Conservation (phyloP, 2,113 vertebrate species). For the Salminus brasiliensis region DNA sequence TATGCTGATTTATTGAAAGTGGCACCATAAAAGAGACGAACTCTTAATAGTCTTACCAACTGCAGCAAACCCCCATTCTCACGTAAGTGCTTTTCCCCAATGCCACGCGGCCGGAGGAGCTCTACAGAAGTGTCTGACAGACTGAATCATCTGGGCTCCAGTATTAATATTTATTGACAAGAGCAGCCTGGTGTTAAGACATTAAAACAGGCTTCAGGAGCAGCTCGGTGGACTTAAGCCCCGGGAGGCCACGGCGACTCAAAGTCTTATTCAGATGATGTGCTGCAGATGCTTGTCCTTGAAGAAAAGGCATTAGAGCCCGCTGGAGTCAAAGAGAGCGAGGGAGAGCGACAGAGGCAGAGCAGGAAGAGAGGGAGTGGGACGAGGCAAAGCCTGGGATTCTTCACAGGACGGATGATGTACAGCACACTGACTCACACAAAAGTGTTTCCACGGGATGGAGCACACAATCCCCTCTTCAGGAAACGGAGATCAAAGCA, state of each 20-base stretch:
- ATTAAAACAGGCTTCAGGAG: slow-evolving; percentile 69
- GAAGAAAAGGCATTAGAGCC: slow-evolving; percentile 75
- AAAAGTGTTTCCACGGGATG: slow-evolving; percentile 68
- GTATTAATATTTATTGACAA: slow-evolving; percentile 75
- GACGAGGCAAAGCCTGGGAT: slow-evolving; percentile 47
- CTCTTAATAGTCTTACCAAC: neutral
- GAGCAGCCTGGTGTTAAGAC: slow-evolving; percentile 69
- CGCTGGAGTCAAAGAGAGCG: slow-evolving; percentile 69
- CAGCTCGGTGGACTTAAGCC: slow-evolving; percentile 67
- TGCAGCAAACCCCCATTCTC: slow-evolving; percentile 15
- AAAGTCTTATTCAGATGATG: slow-evolving; percentile 76
- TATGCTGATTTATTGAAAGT: slow-evolving; percentile 15
- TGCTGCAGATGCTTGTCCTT: slow-evolving; percentile 73
- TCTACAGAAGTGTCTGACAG: slow-evolving; percentile 59
- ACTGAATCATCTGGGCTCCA: slow-evolving; percentile 61
- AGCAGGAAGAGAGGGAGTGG: slow-evolving; percentile 29
- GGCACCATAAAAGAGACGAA: neutral
- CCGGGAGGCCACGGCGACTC: slow-evolving; percentile 67
- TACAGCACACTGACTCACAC: slow-evolving; percentile 61
- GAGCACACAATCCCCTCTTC: slow-evolving; percentile 72
- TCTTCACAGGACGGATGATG: slow-evolving; percentile 62
- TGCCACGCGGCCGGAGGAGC: slow-evolving; percentile 1
- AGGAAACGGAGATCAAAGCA: slow-evolving; percentile 74
- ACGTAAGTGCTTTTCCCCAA: slow-evolving; percentile 9
- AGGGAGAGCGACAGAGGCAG: slow-evolving; percentile 50